Evolutionary conservation across 2,888 invertebrate genomes (phyloP).

Genomic region (Conops quadrifasciatus): DNA sequence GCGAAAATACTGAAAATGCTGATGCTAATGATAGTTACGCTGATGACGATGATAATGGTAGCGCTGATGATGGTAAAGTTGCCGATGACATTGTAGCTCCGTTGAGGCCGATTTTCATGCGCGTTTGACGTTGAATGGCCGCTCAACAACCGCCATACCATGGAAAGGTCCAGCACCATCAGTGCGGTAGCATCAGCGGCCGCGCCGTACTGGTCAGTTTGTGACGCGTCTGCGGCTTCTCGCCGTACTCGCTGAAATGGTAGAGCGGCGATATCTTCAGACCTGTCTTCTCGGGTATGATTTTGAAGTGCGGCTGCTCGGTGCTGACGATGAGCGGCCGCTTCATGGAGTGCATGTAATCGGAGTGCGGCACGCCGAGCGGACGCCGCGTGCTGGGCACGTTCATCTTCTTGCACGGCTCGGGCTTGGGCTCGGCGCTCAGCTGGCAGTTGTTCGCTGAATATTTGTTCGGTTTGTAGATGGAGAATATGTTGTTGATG

Average conservation of each 20-base stretch:
- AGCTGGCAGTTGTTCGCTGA: constrained; percentile 65
- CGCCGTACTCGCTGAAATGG: constrained; percentile 58
- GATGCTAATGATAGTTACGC: constrained; percentile 32
- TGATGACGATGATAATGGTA: constrained; percentile 37
- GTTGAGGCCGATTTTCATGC: not conserved
- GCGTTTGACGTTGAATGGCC: not conserved
- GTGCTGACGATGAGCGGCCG: constrained; percentile 68
- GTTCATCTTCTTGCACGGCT: constrained; percentile 65
- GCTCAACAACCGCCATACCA: constrained; percentile 63
- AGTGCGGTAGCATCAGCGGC: constrained; percentile 64
- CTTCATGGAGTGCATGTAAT: constrained; percentile 66
- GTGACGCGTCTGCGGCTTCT: constrained; percentile 56
- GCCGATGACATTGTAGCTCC: not conserved
- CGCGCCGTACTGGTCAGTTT: constrained; percentile 64
- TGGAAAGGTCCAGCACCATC: constrained; percentile 66
- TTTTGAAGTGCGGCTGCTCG: constrained; percentile 66
- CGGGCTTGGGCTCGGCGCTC: constrained; percentile 61
- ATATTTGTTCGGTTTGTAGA: constrained; percentile 65
- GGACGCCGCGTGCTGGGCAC: constrained; percentile 63
- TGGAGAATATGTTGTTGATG: constrained; percentile 65
- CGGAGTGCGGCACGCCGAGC: constrained; percentile 58
- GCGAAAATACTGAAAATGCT: not conserved
- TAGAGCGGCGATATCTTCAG: constrained; percentile 68
- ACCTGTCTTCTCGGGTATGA: constrained; percentile 69
- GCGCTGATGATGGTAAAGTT: constrained; percentile 18